Conservation (phyloP, 2,113 vertebrate species). For the Nannobrachium achirus region DNA sequence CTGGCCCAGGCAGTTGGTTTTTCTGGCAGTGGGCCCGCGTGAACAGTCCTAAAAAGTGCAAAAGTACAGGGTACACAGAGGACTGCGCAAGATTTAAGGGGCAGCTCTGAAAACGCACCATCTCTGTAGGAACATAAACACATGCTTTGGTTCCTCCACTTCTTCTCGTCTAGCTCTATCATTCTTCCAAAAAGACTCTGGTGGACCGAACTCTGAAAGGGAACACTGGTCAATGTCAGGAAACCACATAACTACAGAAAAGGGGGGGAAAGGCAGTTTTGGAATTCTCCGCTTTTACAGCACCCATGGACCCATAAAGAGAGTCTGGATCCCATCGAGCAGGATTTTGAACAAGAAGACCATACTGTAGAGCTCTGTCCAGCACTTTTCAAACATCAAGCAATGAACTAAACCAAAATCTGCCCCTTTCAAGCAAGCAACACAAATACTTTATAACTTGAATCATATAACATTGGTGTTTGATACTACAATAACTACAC, state of each 20-base stretch:
- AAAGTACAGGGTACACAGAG: slow-evolving; percentile 59
- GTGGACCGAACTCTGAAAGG: slow-evolving; percentile 52
- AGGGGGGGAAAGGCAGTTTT: slow-evolving; percentile 47
- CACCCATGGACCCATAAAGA: slow-evolving; percentile 51
- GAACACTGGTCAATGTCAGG: slow-evolving; percentile 71
- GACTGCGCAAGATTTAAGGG: slow-evolving; percentile 84
- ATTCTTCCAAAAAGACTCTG: slow-evolving; percentile 57
- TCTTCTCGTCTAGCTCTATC: slow-evolving; percentile 52
- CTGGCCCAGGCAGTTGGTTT: slow-evolving; percentile 83
- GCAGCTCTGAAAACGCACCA: slow-evolving; percentile 87
- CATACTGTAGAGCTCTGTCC: slow-evolving; percentile 22
- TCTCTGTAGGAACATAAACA: slow-evolving; percentile 77
- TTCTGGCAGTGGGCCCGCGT: slow-evolving; percentile 72
- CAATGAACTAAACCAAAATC: slow-evolving; percentile 23
- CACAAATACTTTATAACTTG: slow-evolving; percentile 36
- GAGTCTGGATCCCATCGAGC: slow-evolving; percentile 60
- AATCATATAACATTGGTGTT: slow-evolving; percentile 18
- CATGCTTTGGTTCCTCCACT: slow-evolving; percentile 56
- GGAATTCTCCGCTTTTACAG: slow-evolving; percentile 57
- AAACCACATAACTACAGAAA: slow-evolving; percentile 71
- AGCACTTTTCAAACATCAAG: slow-evolving; percentile 36
- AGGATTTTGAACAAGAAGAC: slow-evolving; percentile 40
- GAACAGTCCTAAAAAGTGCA: slow-evolving; percentile 76
- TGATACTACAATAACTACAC: slow-evolving; percentile 39
- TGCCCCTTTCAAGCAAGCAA: slow-evolving; percentile 28